phyloP scores from a whole-genome alignment of 2,888 invertebrate genomes.

The Cheilosia variabilis region DNA sequence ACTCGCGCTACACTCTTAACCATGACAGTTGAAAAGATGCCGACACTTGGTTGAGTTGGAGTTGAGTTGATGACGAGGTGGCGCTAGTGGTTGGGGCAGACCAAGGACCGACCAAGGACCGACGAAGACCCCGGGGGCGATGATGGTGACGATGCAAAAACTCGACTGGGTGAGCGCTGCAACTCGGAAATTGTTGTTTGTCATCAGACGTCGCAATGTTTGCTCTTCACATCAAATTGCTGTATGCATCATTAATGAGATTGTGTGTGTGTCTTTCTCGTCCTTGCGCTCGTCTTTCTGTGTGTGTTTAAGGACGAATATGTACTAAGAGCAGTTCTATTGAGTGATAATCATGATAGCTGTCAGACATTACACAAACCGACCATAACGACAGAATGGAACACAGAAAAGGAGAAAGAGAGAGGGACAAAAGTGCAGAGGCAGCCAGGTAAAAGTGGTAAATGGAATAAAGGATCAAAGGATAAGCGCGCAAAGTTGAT shows the following conservation, averaged over 20 bases:
- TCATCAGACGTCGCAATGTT: slow-evolving; percentile 64
- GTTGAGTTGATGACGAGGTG: slow-evolving; percentile 4
- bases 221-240: slow-evolving; percentile 71
- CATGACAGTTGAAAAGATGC: slow-evolving; percentile 69
- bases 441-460: slow-evolving; percentile 23
- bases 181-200: slow-evolving; percentile 66
- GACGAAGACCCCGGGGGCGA: slow-evolving; percentile 6
- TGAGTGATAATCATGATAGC: slow-evolving; percentile 68
- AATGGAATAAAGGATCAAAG: slow-evolving; percentile 72
- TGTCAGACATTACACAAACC: slow-evolving; percentile 57
- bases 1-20: slow-evolving; percentile 51
- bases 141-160: slow-evolving; percentile 29
- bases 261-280: slow-evolving; percentile 29
- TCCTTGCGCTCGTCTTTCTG: slow-evolving; percentile 10
- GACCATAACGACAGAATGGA: not conserved
- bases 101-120: slow-evolving; percentile 34
- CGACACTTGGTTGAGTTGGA: slow-evolving; percentile 31
- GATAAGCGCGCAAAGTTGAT: slow-evolving; percentile 59
- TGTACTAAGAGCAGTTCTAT: slow-evolving; percentile 36
- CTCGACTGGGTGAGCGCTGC: slow-evolving; percentile 27
- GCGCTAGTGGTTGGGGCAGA: slow-evolving; percentile 44
- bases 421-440: not conserved
- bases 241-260: slow-evolving; percentile 68
- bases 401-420: not conserved
- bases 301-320: slow-evolving; percentile 37